These are phyloP conservation scores for Sinentomon sp. DNA, from an alignment of 2,888 invertebrate genomes.

Conservation along the genomic window DNA sequence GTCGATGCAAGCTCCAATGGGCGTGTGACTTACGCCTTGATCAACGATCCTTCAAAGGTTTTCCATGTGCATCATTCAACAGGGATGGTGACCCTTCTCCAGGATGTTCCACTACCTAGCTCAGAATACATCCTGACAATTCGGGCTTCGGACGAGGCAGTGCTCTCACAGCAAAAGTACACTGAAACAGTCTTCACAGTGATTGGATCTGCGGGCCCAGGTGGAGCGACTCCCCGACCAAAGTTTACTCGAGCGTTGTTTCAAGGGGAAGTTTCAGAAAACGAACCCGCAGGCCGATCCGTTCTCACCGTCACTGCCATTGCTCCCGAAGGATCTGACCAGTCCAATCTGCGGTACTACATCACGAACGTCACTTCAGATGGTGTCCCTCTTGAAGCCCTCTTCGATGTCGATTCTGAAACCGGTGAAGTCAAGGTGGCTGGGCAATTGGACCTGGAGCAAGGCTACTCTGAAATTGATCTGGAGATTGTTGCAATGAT, in stretches of 20 bases:
- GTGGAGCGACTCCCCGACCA: constrained; percentile 20
- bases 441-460: constrained; percentile 51
- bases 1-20: constrained; percentile 76
- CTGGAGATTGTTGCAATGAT: constrained; percentile 63
- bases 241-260: constrained; percentile 31
- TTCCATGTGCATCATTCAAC: constrained; percentile 54
- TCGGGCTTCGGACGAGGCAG: constrained; percentile 73
- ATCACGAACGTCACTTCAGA: constrained; percentile 35
- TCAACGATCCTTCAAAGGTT: constrained; percentile 37
- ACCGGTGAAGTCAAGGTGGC: constrained; percentile 67
- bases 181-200: constrained; percentile 64
- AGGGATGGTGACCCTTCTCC: constrained; percentile 38
- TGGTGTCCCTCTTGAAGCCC: constrained; percentile 50
- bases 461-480: constrained; percentile 50
- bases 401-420: constrained; percentile 71
- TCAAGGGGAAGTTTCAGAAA: constrained; percentile 57
- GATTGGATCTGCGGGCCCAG: constrained; percentile 30
- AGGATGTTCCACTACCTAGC: constrained; percentile 31
- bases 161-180: constrained; percentile 56
- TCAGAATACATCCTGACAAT: constrained; percentile 53
- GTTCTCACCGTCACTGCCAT: constrained; percentile 46
- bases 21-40: constrained; percentile 62
- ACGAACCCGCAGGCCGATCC: constrained; percentile 60
- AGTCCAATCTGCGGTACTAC: constrained; percentile 48
- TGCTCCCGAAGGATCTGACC: constrained; percentile 20